These are phyloP conservation scores for Cyaniris semiargus DNA, from an alignment of 2,888 invertebrate species.

Conservation along the genomic window DNA sequence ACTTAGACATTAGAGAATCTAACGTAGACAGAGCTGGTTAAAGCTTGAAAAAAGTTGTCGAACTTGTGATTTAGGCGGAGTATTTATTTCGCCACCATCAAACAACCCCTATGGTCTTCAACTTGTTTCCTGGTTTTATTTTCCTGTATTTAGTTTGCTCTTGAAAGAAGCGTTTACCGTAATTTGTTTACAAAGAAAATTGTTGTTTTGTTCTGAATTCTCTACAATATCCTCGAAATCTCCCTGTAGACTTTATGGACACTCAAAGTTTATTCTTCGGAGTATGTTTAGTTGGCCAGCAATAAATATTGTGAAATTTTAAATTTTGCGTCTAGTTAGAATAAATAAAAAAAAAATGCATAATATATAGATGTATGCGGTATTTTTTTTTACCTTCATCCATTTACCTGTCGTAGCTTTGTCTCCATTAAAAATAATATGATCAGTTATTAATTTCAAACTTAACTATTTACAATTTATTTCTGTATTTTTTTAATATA, in stretches of 20 bases:
- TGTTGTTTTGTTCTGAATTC: not conserved
- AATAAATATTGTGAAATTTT: not conserved
- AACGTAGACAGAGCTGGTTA: not conserved
- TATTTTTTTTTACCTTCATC: too few relatives aligned
- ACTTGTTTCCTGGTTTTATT: constrained; percentile 1
- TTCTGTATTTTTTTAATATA: too few relatives aligned
- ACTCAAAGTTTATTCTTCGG: not conserved
- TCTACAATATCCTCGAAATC: not conserved
- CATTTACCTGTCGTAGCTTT: too few relatives aligned
- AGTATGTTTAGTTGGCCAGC: not conserved
- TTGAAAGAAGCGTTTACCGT: not conserved
- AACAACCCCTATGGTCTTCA: constrained; percentile 8
- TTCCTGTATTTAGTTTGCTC: not conserved
- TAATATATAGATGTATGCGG: too few relatives aligned
- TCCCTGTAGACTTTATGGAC: not conserved
- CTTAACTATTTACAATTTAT: too few relatives aligned
- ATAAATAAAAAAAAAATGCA: not conserved
- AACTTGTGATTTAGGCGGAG: not conserved
- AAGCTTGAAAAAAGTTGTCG: not conserved
- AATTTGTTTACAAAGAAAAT: not conserved
- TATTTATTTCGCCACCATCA: constrained; percentile 6
- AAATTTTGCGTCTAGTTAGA: not conserved
- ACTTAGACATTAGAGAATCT: too few relatives aligned
- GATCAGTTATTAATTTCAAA: too few relatives aligned
- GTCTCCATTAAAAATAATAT: too few relatives aligned